Evolutionary conservation across 2,797 vertebrate genomes (phyloP).

Genomic region (Eulemur albifrons): DNA sequence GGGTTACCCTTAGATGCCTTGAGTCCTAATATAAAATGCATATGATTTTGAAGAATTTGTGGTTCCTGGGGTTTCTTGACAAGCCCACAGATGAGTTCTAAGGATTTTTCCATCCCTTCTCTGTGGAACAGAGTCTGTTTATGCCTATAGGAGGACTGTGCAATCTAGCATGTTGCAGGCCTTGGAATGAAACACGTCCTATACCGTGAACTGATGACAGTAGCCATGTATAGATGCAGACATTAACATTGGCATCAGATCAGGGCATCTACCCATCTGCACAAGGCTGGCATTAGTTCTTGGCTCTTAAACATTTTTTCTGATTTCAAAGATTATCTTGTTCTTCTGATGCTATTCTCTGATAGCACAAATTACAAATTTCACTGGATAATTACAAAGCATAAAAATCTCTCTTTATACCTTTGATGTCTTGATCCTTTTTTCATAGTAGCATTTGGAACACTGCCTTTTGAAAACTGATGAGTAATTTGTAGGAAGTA

Average conservation of each 20-base stretch:
- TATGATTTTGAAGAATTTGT: conserved; percentile 44
- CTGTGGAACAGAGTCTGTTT: not conserved
- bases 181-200: not conserved
- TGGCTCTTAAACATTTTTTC: conserved; percentile 31
- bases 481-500: not conserved
- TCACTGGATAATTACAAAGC: conserved; percentile 4
- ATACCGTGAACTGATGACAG: not conserved
- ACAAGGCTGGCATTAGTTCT: not conserved
- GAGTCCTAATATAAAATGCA: not conserved
- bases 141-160: not conserved
- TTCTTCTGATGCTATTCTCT: conserved; percentile 20
- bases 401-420: not conserved
- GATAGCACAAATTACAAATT: not conserved
- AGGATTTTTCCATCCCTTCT: not conserved
- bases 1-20: not conserved
- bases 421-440: conserved; percentile 21
- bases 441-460: not conserved
- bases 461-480: conserved; percentile 8
- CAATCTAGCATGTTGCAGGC: not conserved
- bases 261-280: not conserved
- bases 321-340: conserved; percentile 44
- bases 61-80: conserved; percentile 1
- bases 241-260: not conserved
- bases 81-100: not conserved
- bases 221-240: not conserved